phyloP scores from a whole-genome alignment of 2,113 vertebrate species.

The Struthidea cinerea region DNA sequence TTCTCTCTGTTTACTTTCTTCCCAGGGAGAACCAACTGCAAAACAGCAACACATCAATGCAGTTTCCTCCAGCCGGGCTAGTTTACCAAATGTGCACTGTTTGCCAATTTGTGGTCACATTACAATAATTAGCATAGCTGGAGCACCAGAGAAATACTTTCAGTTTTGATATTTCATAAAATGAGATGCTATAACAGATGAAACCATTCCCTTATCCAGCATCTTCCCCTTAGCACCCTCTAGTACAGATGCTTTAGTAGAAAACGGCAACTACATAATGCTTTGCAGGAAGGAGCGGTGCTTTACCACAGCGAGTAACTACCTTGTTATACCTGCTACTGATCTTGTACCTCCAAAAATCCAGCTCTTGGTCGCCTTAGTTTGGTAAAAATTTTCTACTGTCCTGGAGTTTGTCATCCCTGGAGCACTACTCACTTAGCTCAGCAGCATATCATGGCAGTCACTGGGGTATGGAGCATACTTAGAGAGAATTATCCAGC shows the following conservation, averaged over 20 bases:
- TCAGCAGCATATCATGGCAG: neutral
- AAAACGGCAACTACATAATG: rapidly evolving
- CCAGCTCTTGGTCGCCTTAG: neutral
- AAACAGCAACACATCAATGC: neutral
- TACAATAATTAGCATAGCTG: neutral
- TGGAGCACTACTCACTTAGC: neutral
- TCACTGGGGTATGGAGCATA: neutral
- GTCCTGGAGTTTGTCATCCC: neutral
- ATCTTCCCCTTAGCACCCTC: neutral
- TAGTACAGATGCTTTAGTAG: neutral
- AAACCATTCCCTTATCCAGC: neutral
- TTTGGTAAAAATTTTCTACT: neutral
- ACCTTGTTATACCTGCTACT: neutral
- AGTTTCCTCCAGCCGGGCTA: neutral
- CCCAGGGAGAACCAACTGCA: neutral
- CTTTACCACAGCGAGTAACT: neutral
- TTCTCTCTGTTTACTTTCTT: neutral
- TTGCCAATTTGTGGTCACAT: neutral
- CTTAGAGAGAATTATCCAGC: neutral
- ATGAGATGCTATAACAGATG: neutral
- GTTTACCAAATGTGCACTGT: neutral
- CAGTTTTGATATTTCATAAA: neutral
- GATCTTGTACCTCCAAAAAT: neutral
- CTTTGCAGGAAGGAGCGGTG: neutral
- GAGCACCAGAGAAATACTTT: neutral